These are phyloP conservation scores for Percina caprodes DNA, from an alignment of 2,113 vertebrate species.

Conservation along the genomic window DNA sequence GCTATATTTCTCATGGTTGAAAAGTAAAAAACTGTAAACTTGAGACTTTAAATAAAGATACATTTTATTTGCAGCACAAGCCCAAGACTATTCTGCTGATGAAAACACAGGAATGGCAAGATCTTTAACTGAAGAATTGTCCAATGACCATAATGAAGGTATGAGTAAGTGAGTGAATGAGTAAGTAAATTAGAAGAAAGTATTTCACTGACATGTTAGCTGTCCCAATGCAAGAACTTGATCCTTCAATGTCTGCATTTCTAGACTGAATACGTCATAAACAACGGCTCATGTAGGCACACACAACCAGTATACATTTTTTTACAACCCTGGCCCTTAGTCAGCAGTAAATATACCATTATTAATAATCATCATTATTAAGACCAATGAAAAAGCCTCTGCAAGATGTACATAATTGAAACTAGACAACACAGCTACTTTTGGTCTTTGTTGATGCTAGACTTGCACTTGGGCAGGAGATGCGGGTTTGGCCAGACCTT, in stretches of 20 bases:
- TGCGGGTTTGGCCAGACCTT: neutral
- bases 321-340: neutral
- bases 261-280: neutral
- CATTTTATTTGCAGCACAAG: conserved; percentile 42
- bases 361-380: too few species aligned
- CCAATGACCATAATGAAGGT: conserved; percentile 32
- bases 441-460: neutral
- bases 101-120: conserved; percentile 26
- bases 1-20: neutral
- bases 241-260: neutral
- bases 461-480: neutral
- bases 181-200: neutral
- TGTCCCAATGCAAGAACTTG: neutral
- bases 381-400: neutral
- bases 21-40: neutral
- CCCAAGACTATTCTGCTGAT: conserved; percentile 29
- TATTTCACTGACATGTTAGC: neutral
- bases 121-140: conserved; percentile 30
- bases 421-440: neutral
- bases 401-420: conserved; percentile 1
- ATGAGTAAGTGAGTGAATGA: neutral
- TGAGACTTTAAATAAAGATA: neutral
- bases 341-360: neutral
- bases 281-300: neutral
- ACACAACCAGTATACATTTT: too few species aligned